These are phyloP conservation scores for Ammodramus savannarum DNA, from an alignment of 2,113 vertebrate species.

Conservation along the genomic window DNA sequence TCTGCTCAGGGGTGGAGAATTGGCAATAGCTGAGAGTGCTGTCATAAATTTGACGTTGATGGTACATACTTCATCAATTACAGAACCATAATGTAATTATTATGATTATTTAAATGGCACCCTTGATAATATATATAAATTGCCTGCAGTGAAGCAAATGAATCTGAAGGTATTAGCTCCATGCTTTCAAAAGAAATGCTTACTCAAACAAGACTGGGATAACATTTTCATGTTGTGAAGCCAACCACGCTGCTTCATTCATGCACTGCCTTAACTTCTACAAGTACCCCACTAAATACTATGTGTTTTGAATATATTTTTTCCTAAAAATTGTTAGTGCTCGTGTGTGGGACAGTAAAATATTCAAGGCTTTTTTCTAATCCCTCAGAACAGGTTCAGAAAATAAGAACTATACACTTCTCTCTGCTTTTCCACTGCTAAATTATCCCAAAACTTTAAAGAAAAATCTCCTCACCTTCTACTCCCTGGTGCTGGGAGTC, in stretches of 20 bases:
- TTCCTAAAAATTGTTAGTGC: background rate
- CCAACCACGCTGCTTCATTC: background rate
- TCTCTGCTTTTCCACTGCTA: background rate
- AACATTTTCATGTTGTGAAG: background rate
- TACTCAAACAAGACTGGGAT: background rate
- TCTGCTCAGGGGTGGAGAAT: conserved; percentile 51
- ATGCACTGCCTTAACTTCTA: background rate
- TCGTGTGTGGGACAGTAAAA: background rate
- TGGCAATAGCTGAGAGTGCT: conserved; percentile 50
- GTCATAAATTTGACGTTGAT: conserved; percentile 41
- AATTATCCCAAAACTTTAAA: background rate
- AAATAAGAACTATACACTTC: background rate
- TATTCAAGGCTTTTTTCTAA: background rate
- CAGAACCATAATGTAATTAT: conserved; percentile 10
- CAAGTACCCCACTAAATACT: accelerated
- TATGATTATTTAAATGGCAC: conserved; percentile 33
- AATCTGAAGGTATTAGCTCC: background rate
- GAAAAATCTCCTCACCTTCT: background rate
- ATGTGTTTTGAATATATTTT: background rate
- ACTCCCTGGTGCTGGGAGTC: background rate
- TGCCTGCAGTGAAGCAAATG: background rate
- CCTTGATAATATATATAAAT: conserved; percentile 39
- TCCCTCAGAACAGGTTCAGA: background rate
- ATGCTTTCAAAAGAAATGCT: background rate
- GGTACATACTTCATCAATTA: conserved; percentile 14